phyloP scores from a whole-genome alignment of 2,888 invertebrate genomes.

The Agonum fuliginosum region DNA sequence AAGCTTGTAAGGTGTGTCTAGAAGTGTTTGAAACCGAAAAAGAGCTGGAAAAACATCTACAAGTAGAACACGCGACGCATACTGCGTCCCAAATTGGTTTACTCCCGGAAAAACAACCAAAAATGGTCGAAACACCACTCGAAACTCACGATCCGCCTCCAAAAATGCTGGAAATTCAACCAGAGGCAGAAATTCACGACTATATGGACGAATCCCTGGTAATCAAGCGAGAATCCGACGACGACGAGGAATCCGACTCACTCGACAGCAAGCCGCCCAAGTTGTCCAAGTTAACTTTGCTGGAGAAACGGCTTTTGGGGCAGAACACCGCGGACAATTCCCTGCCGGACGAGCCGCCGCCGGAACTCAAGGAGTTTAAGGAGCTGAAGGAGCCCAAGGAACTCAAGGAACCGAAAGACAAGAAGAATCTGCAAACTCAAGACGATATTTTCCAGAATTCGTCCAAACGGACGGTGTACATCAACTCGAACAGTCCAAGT shows the following conservation, averaged over 20 bases:
- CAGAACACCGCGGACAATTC: slow-evolving; percentile 23
- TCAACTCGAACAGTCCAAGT: slow-evolving; percentile 73
- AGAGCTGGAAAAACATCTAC: slow-evolving; percentile 74
- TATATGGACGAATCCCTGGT: too few relatives aligned
- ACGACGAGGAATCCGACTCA: neutral
- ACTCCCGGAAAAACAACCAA: neutral
- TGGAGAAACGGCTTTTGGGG: slow-evolving; percentile 68
- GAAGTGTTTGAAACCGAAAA: slow-evolving; percentile 75
- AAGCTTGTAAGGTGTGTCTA: slow-evolving; percentile 77
- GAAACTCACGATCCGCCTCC: slow-evolving; percentile 73
- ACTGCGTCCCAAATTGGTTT: too few relatives aligned
- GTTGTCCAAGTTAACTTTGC: slow-evolving; percentile 68
- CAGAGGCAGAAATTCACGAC: slow-evolving; percentile 65
- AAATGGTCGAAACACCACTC: too few relatives aligned
- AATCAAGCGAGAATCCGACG: neutral
- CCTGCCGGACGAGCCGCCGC: slow-evolving; percentile 61
- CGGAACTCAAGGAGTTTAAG: too few relatives aligned
- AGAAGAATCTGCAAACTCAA: too few relatives aligned
- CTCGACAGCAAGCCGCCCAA: slow-evolving; percentile 62
- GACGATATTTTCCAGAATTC: slow-evolving; percentile 66
- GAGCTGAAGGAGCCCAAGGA: too few relatives aligned
- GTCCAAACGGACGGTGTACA: slow-evolving; percentile 75
- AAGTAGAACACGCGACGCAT: slow-evolving; percentile 68
- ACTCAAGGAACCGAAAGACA: too few relatives aligned
- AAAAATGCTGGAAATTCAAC: slow-evolving; percentile 72